A percentile compares a stretch with the other conserved stretches of the same genome.
phyloP scores from a whole-genome alignment of 2,888 invertebrate genomes.

The Drosophila meridionalis region DNA sequence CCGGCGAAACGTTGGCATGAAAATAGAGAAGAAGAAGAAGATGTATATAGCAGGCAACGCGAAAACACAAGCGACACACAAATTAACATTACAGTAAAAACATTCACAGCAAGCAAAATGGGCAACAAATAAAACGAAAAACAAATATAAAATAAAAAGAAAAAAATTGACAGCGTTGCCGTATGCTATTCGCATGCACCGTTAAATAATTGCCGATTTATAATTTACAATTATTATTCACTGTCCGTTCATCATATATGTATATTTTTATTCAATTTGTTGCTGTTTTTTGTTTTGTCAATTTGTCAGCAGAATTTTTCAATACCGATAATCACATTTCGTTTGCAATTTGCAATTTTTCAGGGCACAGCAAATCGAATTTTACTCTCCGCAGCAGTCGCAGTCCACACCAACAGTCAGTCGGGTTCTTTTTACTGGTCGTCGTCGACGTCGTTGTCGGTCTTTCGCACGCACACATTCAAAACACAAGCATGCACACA shows the following conservation, averaged over 20 bases:
- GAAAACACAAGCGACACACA: conserved; percentile 50
- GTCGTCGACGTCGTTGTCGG: conserved; percentile 56
- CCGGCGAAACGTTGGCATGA: conserved; percentile 61
- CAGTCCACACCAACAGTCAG: conserved; percentile 59
- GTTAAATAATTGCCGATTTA: conserved; percentile 29
- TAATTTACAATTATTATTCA: conserved; percentile 42
- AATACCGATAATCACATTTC: conserved; percentile 62
- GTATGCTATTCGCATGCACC: conserved; percentile 23
- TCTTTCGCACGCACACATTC: conserved; percentile 59
- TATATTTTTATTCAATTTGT: conserved; percentile 12
- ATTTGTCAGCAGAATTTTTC: conserved; percentile 42
- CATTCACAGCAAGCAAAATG: conserved; percentile 17
- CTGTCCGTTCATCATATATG: conserved; percentile 18
- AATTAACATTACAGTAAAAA: conserved; percentile 72
- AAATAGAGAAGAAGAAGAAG: conserved; percentile 51
- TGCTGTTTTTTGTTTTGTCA: conserved; percentile 18
- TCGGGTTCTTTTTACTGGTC: conserved; percentile 73
- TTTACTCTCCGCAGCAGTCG: conserved; percentile 63
- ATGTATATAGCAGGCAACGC: conserved; percentile 30
- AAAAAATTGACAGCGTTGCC: conserved; percentile 26
- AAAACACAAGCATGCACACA: conserved; percentile 29
- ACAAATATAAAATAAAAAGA: conserved; percentile 16
- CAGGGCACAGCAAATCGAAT: conserved; percentile 71
- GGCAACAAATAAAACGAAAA: background rate
- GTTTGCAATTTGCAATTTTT: conserved; percentile 62